These are phyloP conservation scores for Philantomba maxwellii DNA, from an alignment of 2,113 vertebrate genomes.

Conservation along the genomic window DNA sequence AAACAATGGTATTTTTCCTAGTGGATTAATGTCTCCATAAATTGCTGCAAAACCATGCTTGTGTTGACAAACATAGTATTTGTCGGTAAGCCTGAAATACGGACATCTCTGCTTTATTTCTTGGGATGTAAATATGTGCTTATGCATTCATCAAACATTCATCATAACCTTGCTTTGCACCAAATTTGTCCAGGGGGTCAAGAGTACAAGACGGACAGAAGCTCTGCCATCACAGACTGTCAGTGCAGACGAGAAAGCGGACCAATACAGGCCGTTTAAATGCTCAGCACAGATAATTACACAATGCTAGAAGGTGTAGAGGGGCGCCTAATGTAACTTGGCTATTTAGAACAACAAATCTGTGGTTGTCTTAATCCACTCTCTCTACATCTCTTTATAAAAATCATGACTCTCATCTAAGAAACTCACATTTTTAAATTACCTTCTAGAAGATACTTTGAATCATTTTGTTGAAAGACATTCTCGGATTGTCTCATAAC, in stretches of 20 bases:
- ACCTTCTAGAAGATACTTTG: not conserved
- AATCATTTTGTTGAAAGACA: not conserved
- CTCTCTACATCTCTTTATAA: not conserved
- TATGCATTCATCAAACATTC: not conserved
- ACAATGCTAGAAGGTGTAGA: fast-evolving
- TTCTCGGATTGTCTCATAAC: not conserved
- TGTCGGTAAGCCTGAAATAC: not conserved
- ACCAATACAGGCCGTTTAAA: not conserved
- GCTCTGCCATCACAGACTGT: not conserved
- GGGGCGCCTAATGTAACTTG: not conserved
- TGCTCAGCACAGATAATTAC: not conserved
- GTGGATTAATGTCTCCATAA: conserved; percentile 1
- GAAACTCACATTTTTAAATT: not conserved
- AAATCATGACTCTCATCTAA: not conserved
- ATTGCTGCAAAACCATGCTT: not conserved
- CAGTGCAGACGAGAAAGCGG: fast-evolving
- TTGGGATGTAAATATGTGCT: not conserved
- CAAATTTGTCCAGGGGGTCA: not conserved
- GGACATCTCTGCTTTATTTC: not conserved
- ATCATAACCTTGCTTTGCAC: not conserved
- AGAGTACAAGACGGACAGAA: not conserved
- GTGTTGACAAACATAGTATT: not conserved
- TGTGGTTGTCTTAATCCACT: not conserved
- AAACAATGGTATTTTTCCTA: not conserved
- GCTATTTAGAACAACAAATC: not conserved